Evolutionary conservation across 2,113 vertebrate species (phyloP).

Genomic region (Apeltes quadracus): DNA sequence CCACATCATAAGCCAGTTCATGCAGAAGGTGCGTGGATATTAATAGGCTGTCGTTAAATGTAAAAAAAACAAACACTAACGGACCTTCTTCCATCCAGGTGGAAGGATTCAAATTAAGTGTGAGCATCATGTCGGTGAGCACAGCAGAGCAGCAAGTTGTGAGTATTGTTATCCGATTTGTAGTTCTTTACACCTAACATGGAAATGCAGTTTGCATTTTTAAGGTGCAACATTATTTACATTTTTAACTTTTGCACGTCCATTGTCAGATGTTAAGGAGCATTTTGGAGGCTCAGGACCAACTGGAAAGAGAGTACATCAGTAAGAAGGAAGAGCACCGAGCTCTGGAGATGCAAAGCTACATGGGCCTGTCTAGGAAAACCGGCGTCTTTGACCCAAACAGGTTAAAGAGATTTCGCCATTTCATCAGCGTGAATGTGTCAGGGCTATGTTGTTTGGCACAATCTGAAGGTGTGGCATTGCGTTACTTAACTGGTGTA

Average conservation of each 20-base stretch:
- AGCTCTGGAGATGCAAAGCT: conserved; percentile 83
- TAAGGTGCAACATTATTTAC: not conserved
- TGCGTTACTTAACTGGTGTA: no score
- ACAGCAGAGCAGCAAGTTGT: conserved; percentile 84
- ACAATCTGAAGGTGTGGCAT: no score
- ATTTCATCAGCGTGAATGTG: not conserved
- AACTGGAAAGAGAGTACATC: conserved; percentile 87
- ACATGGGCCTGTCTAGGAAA: conserved; percentile 74
- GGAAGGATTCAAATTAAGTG: conserved; percentile 82
- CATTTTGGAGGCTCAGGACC: conserved; percentile 84
- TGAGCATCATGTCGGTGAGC: conserved; percentile 68
- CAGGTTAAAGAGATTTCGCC: conserved; percentile 77
- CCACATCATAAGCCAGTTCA: conserved; percentile 85
- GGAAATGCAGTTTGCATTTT: not conserved
- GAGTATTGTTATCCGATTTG: conserved; percentile 32
- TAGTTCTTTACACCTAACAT: not conserved
- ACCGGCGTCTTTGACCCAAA: conserved; percentile 86
- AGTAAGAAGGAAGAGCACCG: conserved; percentile 84
- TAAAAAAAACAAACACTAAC: not conserved
- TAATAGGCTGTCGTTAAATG: not conserved
- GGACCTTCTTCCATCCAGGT: conserved; percentile 79
- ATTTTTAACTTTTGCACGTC: not conserved
- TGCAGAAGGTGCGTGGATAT: conserved; percentile 78
- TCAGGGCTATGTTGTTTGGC: not conserved
- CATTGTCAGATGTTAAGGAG: conserved; percentile 81